A percentile compares a stretch with the other conserved stretches of the same genome.
Evolutionary conservation across 1,140 invertebrate species (phyloP).

Genomic region (Papilio polytes): DNA sequence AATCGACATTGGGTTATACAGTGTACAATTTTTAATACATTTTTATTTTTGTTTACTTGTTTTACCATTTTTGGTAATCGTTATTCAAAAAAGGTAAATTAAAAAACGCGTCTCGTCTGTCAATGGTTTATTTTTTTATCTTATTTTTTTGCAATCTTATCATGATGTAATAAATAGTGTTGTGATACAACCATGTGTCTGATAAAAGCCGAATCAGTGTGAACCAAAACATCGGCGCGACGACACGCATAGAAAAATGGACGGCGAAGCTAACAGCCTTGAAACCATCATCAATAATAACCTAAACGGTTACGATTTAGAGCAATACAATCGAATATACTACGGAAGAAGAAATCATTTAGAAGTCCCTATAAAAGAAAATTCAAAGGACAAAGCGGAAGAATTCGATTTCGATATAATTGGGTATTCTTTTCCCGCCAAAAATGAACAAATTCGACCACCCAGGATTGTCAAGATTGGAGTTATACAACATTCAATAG

Average conservation of each 20-base stretch:
- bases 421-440: constrained; percentile 88
- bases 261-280: constrained; percentile 75
- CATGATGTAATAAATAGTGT: constrained; percentile 28
- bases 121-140: background rate
- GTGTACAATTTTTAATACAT: no score
- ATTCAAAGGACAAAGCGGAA: constrained; percentile 66
- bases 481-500: constrained; percentile 95
- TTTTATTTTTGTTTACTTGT: no score
- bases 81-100: background rate
- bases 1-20: no score
- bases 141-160: constrained; percentile 30
- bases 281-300: constrained; percentile 76
- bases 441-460: constrained; percentile 87
- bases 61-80: no score
- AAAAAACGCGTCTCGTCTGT: background rate
- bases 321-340: constrained; percentile 90
- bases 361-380: constrained; percentile 69
- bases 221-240: background rate
- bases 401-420: constrained; percentile 90
- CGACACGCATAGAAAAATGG: constrained; percentile 51
- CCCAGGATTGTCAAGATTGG: constrained; percentile 92
- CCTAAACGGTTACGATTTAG: constrained; percentile 86
- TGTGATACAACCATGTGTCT: constrained; percentile 12
- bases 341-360: constrained; percentile 85
- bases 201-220: constrained; percentile 22